A percentile compares a stretch with the other conserved stretches of the same genome.
Evolutionary conservation across 2,113 vertebrate species (phyloP).

Genomic region (Thalassarche chlororhynchos): DNA sequence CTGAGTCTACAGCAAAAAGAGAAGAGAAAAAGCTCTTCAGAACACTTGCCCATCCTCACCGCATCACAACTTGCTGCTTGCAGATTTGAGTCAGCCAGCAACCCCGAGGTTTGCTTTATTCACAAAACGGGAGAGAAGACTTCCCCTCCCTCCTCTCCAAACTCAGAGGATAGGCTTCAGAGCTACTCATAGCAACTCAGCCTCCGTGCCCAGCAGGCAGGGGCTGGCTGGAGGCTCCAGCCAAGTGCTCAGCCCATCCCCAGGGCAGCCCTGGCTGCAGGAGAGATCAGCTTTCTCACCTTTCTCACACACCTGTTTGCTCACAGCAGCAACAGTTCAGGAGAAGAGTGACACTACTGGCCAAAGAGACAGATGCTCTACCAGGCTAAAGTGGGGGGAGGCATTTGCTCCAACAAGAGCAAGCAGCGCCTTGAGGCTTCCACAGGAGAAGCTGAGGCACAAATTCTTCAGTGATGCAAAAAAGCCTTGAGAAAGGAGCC

Average conservation of each 20-base stretch:
- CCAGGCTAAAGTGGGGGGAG: neutral
- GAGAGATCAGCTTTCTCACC: neutral
- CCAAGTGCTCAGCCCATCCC: neutral
- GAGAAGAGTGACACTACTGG: neutral
- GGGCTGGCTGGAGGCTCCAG: neutral
- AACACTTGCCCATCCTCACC: neutral
- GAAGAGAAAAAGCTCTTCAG: neutral
- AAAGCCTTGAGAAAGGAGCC: neutral
- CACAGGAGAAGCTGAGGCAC: neutral
- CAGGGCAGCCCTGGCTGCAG: neutral
- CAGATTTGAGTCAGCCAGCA: neutral
- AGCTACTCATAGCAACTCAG: neutral
- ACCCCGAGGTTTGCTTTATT: neutral
- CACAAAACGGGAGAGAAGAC: neutral
- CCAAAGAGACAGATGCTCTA: neutral
- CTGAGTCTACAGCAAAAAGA: neutral
- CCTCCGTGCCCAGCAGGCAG: neutral
- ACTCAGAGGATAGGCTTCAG: neutral
- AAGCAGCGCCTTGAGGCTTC: neutral
- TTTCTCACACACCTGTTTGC: neutral
- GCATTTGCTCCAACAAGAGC: neutral
- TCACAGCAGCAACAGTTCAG: neutral
- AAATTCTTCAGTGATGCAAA: neutral
- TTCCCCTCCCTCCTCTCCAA: neutral
- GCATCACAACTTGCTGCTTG: neutral